These are phyloP conservation scores for Elysia chlorotica DNA, from an alignment of 1,140 invertebrate genomes.

Conservation along the genomic window DNA sequence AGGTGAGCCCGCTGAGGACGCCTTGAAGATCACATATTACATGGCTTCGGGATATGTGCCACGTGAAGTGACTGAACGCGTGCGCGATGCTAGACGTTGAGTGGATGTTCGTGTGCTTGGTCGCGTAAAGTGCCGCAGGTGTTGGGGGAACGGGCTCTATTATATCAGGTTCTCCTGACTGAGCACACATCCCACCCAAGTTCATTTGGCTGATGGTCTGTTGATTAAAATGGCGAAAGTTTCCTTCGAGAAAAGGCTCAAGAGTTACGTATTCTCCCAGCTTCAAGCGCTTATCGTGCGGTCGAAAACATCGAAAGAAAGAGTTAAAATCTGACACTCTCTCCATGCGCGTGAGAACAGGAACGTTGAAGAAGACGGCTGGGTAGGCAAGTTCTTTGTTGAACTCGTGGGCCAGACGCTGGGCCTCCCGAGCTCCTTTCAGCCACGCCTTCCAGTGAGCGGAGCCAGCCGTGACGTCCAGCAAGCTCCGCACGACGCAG, in stretches of 20 bases:
- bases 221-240: neutral
- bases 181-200: too few relatives aligned
- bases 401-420: neutral
- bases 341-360: neutral
- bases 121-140: neutral
- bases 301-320: neutral
- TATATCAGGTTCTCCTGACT: neutral
- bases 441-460: neutral
- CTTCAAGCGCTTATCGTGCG: constrained; percentile 10
- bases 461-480: neutral
- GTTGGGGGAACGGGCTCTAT: too few relatives aligned
- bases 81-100: too few relatives aligned
- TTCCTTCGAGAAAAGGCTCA: constrained; percentile 6
- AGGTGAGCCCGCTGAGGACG: constrained; percentile 1
- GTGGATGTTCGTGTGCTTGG: neutral
- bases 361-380: neutral
- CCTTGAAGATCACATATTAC: constrained; percentile 32
- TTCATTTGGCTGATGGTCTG: neutral
- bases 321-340: neutral
- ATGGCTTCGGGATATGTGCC: constrained; percentile 22
- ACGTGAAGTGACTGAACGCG: constrained; percentile 35
- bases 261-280: neutral
- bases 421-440: neutral
- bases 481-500: constrained; percentile 3
- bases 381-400: neutral